These are phyloP conservation scores for Copsychus sechellarum DNA, from an alignment of 2,113 vertebrate species.

Conservation along the genomic window DNA sequence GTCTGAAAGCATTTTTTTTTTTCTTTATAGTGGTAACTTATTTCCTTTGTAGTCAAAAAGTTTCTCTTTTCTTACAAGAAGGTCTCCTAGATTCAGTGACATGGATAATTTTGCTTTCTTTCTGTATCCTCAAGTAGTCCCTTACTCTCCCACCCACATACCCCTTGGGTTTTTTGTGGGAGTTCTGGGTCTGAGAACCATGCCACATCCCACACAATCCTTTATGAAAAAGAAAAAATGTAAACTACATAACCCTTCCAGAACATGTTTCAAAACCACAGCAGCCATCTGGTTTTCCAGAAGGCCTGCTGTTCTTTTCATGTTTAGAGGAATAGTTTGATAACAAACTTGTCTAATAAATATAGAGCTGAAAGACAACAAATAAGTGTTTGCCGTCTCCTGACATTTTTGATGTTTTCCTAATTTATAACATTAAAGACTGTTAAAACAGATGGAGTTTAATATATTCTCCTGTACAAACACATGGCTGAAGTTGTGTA, in stretches of 20 bases:
- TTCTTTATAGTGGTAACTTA: neutral
- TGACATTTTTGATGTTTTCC: slow-evolving; percentile 75
- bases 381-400: slow-evolving; percentile 65
- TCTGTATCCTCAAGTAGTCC: neutral
- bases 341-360: slow-evolving; percentile 80
- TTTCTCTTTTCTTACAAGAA: neutral
- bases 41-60: neutral
- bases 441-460: slow-evolving; percentile 80
- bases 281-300: slow-evolving; percentile 81
- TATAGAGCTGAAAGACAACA: slow-evolving; percentile 75
- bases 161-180: neutral
- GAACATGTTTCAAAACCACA: slow-evolving; percentile 63
- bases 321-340: slow-evolving; percentile 80
- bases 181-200: slow-evolving; percentile 19
- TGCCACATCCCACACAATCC: slow-evolving; percentile 37
- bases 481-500: slow-evolving; percentile 73
- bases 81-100: neutral
- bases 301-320: slow-evolving; percentile 82
- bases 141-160: neutral
- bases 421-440: slow-evolving; percentile 82
- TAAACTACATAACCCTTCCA: slow-evolving; percentile 60
- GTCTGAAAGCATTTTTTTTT: neutral
- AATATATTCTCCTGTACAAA: slow-evolving; percentile 79
- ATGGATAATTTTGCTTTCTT: neutral
- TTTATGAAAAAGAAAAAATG: slow-evolving; percentile 51